A percentile compares a stretch with the other conserved stretches of the same genome.
phyloP scores from a whole-genome alignment of 2,113 vertebrate species.

The Mormyrus iriodes region DNA sequence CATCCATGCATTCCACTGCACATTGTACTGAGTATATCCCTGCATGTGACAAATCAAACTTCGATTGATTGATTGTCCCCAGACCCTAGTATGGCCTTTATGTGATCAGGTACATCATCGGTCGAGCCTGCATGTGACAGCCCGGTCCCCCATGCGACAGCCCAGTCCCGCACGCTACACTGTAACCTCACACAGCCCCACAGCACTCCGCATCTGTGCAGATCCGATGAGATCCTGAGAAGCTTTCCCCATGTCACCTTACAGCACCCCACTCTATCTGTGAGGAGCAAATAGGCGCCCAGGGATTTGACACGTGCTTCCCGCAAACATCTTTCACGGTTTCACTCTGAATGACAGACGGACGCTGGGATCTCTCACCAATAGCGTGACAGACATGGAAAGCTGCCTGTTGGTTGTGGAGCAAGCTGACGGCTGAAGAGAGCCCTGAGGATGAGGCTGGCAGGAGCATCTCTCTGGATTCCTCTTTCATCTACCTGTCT shows the following conservation, averaged over 20 bases:
- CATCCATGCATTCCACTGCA: not conserved
- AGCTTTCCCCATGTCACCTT: not conserved
- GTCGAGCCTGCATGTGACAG: not conserved
- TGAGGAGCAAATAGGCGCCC: not conserved
- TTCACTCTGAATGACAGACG: not conserved
- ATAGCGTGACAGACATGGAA: not conserved
- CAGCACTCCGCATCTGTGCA: not conserved
- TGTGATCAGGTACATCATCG: not conserved
- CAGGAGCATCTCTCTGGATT: not conserved
- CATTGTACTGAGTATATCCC: not conserved
- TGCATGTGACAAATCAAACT: not conserved
- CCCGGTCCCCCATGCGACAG: not conserved
- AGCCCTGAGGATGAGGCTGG: not conserved
- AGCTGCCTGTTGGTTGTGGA: not conserved
- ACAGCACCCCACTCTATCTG: not conserved
- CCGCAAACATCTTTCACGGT: not conserved
- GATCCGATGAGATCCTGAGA: not conserved
- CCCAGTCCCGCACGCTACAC: not conserved
- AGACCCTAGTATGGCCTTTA: not conserved
- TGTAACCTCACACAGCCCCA: not conserved
- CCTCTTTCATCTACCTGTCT: not conserved
- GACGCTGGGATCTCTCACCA: not conserved
- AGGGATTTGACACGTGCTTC: not conserved
- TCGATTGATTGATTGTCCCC: not conserved
- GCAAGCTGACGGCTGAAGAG: not conserved